These are phyloP conservation scores for Dicyrtoma fusca DNA, from an alignment of 2,888 invertebrate genomes.

Conservation along the genomic window DNA sequence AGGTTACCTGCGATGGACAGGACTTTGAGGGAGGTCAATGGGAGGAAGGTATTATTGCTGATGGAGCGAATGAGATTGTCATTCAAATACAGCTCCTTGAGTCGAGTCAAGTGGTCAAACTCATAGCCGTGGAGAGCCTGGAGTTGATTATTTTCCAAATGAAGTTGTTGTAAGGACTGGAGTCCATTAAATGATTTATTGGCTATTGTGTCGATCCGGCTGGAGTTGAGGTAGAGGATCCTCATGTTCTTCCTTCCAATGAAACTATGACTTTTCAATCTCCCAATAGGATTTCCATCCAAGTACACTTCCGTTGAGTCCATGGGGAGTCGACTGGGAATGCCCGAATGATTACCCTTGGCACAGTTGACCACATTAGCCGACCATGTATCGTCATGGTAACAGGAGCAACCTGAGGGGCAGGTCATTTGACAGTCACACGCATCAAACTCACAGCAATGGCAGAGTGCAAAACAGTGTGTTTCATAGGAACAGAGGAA, in stretches of 20 bases:
- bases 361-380: constrained; percentile 92
- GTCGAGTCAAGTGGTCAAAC: constrained; percentile 73
- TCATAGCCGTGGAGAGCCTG: constrained; percentile 74
- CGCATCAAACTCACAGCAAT: constrained; percentile 93
- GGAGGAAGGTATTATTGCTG: constrained; percentile 77
- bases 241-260: constrained; percentile 81
- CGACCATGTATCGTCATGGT: constrained; percentile 90
- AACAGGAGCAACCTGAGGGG: constrained; percentile 89
- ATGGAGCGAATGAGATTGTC: constrained; percentile 77
- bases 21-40: constrained; percentile 75
- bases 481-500: constrained; percentile 89
- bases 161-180: constrained; percentile 71
- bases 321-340: constrained; percentile 72
- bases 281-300: constrained; percentile 78
- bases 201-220: constrained; percentile 74
- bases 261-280: constrained; percentile 81
- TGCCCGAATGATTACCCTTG: constrained; percentile 59
- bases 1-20: constrained; percentile 83
- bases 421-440: constrained; percentile 97
- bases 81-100: constrained; percentile 74
- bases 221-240: constrained; percentile 77
- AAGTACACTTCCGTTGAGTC: constrained; percentile 85
- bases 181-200: constrained; percentile 83
- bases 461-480: constrained; percentile 91
- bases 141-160: constrained; percentile 76